Percentiles rank a stretch among this genome's conserved stretches.
These are phyloP conservation scores for Formicarius rufipectus DNA, from an alignment of 2,113 vertebrate genomes.

Conservation along the genomic window DNA sequence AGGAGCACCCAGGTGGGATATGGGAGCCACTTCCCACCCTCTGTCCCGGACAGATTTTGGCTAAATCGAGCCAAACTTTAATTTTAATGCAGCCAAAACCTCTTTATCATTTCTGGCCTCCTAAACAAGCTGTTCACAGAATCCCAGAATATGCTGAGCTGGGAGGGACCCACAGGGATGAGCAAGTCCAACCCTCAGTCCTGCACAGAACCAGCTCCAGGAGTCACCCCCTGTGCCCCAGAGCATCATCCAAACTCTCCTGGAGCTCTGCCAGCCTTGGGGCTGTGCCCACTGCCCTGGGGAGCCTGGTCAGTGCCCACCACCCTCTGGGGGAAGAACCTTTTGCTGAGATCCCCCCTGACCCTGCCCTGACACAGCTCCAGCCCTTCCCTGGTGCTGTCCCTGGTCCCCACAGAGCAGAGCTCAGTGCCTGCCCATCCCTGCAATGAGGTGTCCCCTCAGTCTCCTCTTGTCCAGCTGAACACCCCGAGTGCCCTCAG, in stretches of 20 bases:
- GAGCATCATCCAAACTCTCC: not conserved
- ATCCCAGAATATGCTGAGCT: not conserved
- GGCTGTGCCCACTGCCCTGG: not conserved
- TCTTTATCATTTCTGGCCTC: not conserved
- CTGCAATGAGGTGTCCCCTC: not conserved
- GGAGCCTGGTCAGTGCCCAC: not conserved
- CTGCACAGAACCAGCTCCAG: not conserved
- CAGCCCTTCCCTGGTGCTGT: not conserved
- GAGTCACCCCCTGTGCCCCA: not conserved
- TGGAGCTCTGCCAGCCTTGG: not conserved
- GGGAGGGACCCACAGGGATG: not conserved
- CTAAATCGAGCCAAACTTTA: not conserved
- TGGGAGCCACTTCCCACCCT: accelerated
- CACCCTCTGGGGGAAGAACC: not conserved
- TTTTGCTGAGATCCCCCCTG: not conserved
- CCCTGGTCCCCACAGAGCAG: not conserved
- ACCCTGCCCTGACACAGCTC: not conserved
- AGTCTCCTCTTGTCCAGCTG: not conserved
- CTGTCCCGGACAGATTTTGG: not conserved
- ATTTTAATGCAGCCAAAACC: not conserved
- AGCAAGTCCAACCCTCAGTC: not conserved
- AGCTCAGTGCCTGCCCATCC: not conserved
- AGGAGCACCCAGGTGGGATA: accelerated
- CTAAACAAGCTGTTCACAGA: not conserved
- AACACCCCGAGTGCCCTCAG: not conserved